Base-by-base conservation (phyloP, 2,797 vertebrate species). In the Sarcophilus harrisii region DNA sequence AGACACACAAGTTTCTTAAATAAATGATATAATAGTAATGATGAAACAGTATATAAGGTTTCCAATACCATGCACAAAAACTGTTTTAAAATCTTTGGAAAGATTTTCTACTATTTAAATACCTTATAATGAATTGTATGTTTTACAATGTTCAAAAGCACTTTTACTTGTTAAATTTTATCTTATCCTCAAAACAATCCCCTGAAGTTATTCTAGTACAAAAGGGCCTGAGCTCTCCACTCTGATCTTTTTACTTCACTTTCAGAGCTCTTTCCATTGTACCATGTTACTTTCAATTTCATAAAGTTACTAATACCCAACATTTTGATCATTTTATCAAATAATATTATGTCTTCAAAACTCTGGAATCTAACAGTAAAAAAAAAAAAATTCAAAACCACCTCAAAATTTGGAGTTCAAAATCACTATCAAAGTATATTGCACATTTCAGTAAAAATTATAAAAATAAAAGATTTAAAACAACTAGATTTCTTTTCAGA, bases 361-460 rank as follows among this genome's bases (percentile, higher is more conserved):
- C 21, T 90, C 32, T 58, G 21, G 58, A 96, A 92, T 90, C 60
- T 94, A 94, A 97, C 2, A 89, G 94, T 66, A 29, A 92, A 73
- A 45, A 96, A 45, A 96, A 45, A 96, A 94, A 91, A 95, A 94
- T 91, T 87, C 57, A 94, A 94, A 92, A 96, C 32, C 30, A 66
- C 62, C 94, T 90, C 59, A 32, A 38, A 90, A 91, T 90, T 95
- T 92, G 95, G 55, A 91, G 10, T 94, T 62, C 29, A 54, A 49
- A 90, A 93, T 5, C 59, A 32, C 54, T 54, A 94, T 38, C n/a
- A 92, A 52, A 94, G 93, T 13, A 27, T 8, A 93, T 13, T 73
- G 57, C 28, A 90, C 1, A 59, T 97, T 92, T 96, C n/a, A 94
- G 95, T 29, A 92, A 96, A n/a, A 95, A 93, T 55, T 91, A 92